Conservation (phyloP, 2,888 invertebrate species). For the Pseudoips prasinana region DNA sequence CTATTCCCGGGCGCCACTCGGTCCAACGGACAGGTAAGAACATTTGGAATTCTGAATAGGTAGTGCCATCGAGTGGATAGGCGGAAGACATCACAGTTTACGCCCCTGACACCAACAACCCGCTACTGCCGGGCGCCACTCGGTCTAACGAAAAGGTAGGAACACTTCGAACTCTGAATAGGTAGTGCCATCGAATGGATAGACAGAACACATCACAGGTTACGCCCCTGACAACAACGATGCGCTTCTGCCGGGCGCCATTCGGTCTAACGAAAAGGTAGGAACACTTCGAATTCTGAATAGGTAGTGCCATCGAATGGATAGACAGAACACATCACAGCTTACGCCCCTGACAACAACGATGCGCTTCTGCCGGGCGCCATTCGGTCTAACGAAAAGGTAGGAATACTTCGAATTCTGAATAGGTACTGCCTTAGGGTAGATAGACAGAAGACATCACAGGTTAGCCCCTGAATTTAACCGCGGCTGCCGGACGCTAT, state of each 20-base stretch:
- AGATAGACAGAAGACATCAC: conserved; percentile 91
- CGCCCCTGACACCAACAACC: conserved; percentile 90
- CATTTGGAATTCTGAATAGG: no score
- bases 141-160: conserved; percentile 89
- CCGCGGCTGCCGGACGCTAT: conserved; percentile 92
- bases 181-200: conserved; percentile 98
- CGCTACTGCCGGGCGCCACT: conserved; percentile 92
- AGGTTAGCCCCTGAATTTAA: conserved; percentile 85
- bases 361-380: conserved; percentile 97
- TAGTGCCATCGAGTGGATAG: conserved; percentile 98
- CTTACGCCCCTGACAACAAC: conserved; percentile 84
- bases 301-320: conserved; percentile 99
- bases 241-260: conserved; percentile 94
- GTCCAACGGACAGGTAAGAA: conserved; percentile 87
- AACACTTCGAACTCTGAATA: no score
- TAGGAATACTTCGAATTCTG: no score
- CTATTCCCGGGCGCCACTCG: conserved; percentile 93
- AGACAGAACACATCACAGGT: conserved; percentile 87
- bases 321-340: conserved; percentile 88
- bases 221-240: conserved; percentile 88
- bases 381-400: conserved; percentile 89
- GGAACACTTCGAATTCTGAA: no score
- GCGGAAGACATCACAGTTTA: conserved; percentile 85
- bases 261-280: conserved; percentile 90
- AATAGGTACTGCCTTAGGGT: conserved; percentile 98